These are phyloP conservation scores for Drosophila nigricruria DNA, from an alignment of 2,888 invertebrate genomes.

Conservation along the genomic window DNA sequence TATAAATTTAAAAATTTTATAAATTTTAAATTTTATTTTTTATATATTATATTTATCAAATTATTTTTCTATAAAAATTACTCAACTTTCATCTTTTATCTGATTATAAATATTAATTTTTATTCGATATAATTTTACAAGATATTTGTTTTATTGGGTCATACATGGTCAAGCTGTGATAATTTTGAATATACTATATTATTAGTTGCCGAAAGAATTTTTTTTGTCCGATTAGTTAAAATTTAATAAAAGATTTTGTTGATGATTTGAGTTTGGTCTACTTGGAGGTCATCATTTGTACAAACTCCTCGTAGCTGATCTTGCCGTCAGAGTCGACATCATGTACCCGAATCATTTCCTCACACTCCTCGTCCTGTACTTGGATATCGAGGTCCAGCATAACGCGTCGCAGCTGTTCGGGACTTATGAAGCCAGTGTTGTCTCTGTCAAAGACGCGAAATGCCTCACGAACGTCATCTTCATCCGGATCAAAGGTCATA, in stretches of 20 bases:
- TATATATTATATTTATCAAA: too few relatives aligned
- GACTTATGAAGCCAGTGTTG: slow-evolving; percentile 1
- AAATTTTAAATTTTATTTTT: too few relatives aligned
- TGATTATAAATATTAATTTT: too few relatives aligned
- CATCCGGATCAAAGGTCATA: slow-evolving; percentile 20
- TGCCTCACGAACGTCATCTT: slow-evolving; percentile 25
- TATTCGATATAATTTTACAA: too few relatives aligned
- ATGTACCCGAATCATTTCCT: slow-evolving; percentile 14
- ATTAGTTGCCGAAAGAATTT: neutral
- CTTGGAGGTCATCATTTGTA: slow-evolving; percentile 20
- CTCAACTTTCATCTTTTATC: too few relatives aligned
- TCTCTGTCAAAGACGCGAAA: slow-evolving; percentile 25
- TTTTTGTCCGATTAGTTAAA: neutral
- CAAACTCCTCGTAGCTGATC: slow-evolving; percentile 25
- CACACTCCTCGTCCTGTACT: slow-evolving; percentile 2
- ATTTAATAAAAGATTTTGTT: neutral
- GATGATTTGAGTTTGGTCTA: neutral
- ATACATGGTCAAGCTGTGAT: neutral
- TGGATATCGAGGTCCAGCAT: slow-evolving; percentile 12
- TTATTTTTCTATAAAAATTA: too few relatives aligned
- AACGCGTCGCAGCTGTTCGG: neutral
- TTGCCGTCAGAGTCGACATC: slow-evolving; percentile 16
- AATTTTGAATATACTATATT: neutral
- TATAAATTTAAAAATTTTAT: too few relatives aligned
- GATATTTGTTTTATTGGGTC: neutral